Evolutionary conservation across 2,113 vertebrate species (phyloP).

Genomic region (Zosterops borbonicus): DNA sequence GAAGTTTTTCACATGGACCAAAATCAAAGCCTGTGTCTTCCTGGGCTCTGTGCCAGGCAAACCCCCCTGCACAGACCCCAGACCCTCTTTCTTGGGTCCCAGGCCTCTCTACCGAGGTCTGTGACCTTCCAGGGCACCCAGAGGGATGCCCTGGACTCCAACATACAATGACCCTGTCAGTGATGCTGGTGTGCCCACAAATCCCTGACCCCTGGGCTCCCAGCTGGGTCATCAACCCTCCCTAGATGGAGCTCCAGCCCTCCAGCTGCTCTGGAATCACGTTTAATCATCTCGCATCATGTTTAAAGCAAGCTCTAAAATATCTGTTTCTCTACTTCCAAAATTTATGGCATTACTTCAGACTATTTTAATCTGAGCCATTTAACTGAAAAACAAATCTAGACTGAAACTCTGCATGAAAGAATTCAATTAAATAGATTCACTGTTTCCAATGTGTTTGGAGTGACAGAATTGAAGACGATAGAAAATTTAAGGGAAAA

Average conservation of each 20-base stretch:
- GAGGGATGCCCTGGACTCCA: too few relatives aligned
- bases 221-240: neutral
- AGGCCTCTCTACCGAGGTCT: too few relatives aligned
- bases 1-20: too few relatives aligned
- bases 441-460: neutral
- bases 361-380: neutral
- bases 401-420: neutral
- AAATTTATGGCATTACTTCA: neutral
- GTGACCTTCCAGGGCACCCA: too few relatives aligned
- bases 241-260: neutral
- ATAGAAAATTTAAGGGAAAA: neutral
- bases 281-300: neutral
- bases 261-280: neutral
- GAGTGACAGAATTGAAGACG: neutral
- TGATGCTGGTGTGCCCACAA: accelerated
- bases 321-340: neutral
- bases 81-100: too few relatives aligned
- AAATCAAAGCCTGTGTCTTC: too few relatives aligned
- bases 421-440: conserved; percentile 32
- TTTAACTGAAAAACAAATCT: conserved; percentile 25
- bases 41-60: too few relatives aligned
- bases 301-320: neutral
- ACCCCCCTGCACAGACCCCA: too few relatives aligned
- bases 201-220: neutral
- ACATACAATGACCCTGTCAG: neutral